A percentile compares a stretch with the other conserved stretches of the same genome.
Evolutionary conservation across 35 echinoderm and acorn worm species (phyloP).

Genomic region (Patiria miniata): DNA sequence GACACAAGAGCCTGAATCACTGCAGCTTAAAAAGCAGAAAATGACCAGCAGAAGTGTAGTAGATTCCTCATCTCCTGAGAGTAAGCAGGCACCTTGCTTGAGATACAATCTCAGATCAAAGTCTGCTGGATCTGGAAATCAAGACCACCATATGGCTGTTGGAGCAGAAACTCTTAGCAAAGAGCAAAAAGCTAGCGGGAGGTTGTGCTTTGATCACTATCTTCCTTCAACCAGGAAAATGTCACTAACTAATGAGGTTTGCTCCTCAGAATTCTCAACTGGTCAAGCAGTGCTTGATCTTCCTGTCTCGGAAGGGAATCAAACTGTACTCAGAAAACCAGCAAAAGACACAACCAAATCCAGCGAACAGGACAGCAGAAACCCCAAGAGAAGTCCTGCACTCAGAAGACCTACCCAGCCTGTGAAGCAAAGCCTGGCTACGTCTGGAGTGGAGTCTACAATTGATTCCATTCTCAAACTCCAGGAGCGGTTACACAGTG

Average conservation of each 20-base stretch:
- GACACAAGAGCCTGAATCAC: too few relatives aligned
- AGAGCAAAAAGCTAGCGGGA: too few relatives aligned
- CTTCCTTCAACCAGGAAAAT: too few relatives aligned
- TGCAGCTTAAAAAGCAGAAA: too few relatives aligned
- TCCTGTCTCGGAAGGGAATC: background rate
- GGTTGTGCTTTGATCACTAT: too few relatives aligned
- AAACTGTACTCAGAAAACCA: background rate
- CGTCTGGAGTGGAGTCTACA: conserved; percentile 32
- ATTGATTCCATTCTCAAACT: conserved; percentile 63
- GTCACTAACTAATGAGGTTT: background rate
- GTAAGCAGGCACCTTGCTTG: background rate
- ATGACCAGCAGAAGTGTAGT: too few relatives aligned
- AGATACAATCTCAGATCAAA: conserved; percentile 17
- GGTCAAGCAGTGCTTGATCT: background rate
- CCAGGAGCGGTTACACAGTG: conserved; percentile 48
- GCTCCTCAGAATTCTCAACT: background rate
- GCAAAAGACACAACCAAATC: background rate
- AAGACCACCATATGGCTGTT: background rate
- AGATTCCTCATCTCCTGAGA: background rate
- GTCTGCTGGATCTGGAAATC: background rate
- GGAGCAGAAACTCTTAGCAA: background rate
- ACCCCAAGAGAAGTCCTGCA: background rate
- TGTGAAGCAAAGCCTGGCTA: background rate
- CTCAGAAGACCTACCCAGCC: background rate
- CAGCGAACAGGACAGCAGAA: background rate